Conservation (phyloP, 2,113 vertebrate species). For the Apodemus speciosus region DNA sequence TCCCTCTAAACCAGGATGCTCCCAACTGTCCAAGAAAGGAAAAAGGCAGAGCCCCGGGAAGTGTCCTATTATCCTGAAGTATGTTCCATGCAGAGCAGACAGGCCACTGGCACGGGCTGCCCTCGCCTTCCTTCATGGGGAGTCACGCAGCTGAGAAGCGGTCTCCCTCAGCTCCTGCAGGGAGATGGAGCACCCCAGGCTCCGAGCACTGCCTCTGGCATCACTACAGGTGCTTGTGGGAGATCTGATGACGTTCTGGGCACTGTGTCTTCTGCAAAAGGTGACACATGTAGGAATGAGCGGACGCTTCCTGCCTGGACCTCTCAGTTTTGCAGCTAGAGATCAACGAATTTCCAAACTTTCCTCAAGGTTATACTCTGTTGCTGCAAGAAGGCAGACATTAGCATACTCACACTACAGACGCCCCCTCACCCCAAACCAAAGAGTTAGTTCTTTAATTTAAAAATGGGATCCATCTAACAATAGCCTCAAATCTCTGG, state of each 20-base stretch:
- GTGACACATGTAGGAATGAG: not conserved
- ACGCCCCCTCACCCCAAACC: not conserved
- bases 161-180: not conserved
- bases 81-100: not conserved
- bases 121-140: not conserved
- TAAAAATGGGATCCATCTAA: not conserved
- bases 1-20: not conserved
- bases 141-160: not conserved
- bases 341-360: not conserved
- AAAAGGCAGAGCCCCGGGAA: not conserved
- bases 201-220: not conserved
- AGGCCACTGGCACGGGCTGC: not conserved
- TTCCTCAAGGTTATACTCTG: not conserved
- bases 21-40: slow-evolving; percentile 1
- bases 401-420: not conserved
- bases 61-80: not conserved
- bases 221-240: not conserved
- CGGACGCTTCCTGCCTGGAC: not conserved
- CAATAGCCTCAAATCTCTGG: too few species aligned
- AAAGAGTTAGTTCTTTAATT: not conserved
- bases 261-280: not conserved
- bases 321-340: not conserved
- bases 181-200: not conserved
- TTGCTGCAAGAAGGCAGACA: not conserved
- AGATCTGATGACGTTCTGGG: not conserved